phyloP scores from a whole-genome alignment of 2,888 invertebrate genomes.

The Coelogynopora nodosa region DNA sequence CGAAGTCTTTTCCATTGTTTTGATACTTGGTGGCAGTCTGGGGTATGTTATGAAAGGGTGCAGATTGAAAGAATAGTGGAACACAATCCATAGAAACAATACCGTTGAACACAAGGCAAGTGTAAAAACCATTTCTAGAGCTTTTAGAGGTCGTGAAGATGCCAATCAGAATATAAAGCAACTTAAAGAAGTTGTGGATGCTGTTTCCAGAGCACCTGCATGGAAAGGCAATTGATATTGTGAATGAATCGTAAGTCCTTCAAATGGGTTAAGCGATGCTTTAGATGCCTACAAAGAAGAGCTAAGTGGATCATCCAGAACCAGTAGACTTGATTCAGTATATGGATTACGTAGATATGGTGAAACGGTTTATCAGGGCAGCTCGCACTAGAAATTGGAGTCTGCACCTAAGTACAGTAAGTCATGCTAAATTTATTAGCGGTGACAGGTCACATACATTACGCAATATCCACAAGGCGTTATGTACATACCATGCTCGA shows the following conservation, averaged over 20 bases:
- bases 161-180: neutral
- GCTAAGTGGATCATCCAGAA: neutral
- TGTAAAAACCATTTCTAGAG: neutral
- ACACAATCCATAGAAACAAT: too few relatives aligned
- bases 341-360: neutral
- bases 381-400: neutral
- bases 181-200: neutral
- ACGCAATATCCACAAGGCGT: neutral
- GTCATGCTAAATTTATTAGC: neutral
- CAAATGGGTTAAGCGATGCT: too few relatives aligned
- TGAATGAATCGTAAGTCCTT: neutral
- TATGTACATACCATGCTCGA: neutral
- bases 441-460: neutral
- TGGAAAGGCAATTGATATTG: neutral
- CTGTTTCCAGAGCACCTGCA: neutral
- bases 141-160: neutral
- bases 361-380: neutral
- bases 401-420: neutral
- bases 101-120: too few relatives aligned
- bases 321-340: neutral
- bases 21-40: neutral
- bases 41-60: too few relatives aligned
- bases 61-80: too few relatives aligned
- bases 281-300: neutral
- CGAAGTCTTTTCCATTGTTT: neutral